Base-by-base conservation (phyloP, 1,140 invertebrate species). In the Manduca sexta region DNA sequence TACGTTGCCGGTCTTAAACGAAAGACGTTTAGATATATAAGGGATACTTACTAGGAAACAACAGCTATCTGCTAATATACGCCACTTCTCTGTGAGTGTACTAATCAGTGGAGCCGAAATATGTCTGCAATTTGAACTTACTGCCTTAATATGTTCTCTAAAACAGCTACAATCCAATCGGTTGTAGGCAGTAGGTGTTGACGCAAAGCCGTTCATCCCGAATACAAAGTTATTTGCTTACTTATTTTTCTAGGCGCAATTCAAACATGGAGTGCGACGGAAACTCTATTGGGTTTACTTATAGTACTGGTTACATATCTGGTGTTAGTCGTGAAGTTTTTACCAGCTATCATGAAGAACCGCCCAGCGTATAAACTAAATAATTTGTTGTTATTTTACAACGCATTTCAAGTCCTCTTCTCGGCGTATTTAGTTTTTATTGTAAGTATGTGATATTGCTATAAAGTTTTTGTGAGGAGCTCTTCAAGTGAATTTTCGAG, bases 341-440 rank as follows among this genome's bases (percentile, higher is more conserved):
- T 93, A 41, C 93, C 92, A 16, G 75, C 78, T 51, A 87, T 89
- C 51, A 95, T 95, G 93, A 89, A 89, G 60, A 87, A 90, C 38
- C 86, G 90, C 41, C 78, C 89, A 57, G 88, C 93, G 1, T 92
- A 90, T 52, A 76, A 92, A 43, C 72, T 95, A 0, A 90, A 91
- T 30, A 78, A 69, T 1, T 30, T 91, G 13, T 81, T 94, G 57
- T 86, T 92, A 34, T 55, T 87, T 12, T 95, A 95, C 71, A 95
- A 95, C 60, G 87, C 87, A 1, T 87, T 89, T 47, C 90, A 93
- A 87, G 91, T 93, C 6, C 10, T 90, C 17, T 90, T 92, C 58
- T 92, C 90, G 49, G 64, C 87, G 7, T 93, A 90, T 74, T 72
- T 93, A 39, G 87, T 88, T 10, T 75, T 85, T 30, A 67, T 88